Evolutionary conservation across 2,888 invertebrate genomes (phyloP).

Genomic region (Cecidostiba fungosa): DNA sequence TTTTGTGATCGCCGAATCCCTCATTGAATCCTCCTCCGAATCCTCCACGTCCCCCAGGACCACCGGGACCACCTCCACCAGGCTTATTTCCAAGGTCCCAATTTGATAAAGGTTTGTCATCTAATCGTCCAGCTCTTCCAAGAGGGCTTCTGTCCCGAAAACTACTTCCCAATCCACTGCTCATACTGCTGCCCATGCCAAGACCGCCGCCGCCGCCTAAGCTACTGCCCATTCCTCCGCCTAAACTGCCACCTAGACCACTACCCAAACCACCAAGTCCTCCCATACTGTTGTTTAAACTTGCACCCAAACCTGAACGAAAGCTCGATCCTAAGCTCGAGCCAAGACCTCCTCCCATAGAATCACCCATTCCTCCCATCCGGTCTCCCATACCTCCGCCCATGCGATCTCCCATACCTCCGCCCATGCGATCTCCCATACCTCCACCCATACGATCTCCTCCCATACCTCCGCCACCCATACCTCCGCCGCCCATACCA

Average conservation of each 20-base stretch:
- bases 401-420: slow-evolving; percentile 56
- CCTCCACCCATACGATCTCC: slow-evolving; percentile 43
- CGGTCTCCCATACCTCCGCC: slow-evolving; percentile 57
- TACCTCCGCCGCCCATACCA: slow-evolving; percentile 57
- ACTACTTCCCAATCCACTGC: slow-evolving; percentile 67
- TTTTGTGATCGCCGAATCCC: slow-evolving; percentile 72
- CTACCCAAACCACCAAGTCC: slow-evolving; percentile 32
- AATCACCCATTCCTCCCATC: slow-evolving; percentile 42
- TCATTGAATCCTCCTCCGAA: slow-evolving; percentile 63
- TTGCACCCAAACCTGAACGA: slow-evolving; percentile 39
- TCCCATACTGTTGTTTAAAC: slow-evolving; percentile 24
- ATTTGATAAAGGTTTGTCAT: slow-evolving; percentile 64
- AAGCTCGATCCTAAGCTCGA: slow-evolving; percentile 44
- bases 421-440: slow-evolving; percentile 53
- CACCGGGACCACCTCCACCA: slow-evolving; percentile 62
- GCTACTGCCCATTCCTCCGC: not conserved
- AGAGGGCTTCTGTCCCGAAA: slow-evolving; percentile 78
- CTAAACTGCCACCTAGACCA: slow-evolving; percentile 25
- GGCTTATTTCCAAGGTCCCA: slow-evolving; percentile 65
- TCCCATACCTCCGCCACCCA: slow-evolving; percentile 53
- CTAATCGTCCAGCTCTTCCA: slow-evolving; percentile 67
- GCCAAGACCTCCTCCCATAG: slow-evolving; percentile 49
- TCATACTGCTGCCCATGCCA: slow-evolving; percentile 46
- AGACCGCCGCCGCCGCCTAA: slow-evolving; percentile 41
- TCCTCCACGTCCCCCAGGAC: slow-evolving; percentile 60